Evolutionary conservation across 2,888 invertebrate genomes (phyloP), one percentile per base, ranked within the genome.

Genomic region (Caenorhabditis virilis): DNA sequence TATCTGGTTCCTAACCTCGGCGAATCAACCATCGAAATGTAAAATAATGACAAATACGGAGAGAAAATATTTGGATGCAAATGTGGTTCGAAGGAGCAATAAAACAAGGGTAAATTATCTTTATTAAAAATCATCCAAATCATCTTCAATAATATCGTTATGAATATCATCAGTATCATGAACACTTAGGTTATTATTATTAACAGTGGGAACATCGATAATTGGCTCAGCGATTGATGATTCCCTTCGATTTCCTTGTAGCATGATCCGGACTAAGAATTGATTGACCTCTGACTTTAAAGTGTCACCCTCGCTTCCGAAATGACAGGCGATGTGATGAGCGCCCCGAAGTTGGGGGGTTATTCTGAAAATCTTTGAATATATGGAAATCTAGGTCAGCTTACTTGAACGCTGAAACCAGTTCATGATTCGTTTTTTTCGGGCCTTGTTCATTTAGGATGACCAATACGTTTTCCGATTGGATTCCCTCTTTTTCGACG

Each of bases 11-110:
- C 33, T 65, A 0, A 56, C 54, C 15, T 46, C 70, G 7, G 41
- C 66, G 15, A 64, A 64, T 64, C 65, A 69, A 36, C 73, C 73
- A 11, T 66, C 66, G 0, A 66, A 70, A 39, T 73, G 73, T 51
- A 69, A 64, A 53, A 53, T 61, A 16, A 73, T 73, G 70, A 70
- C 70, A 1, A 54, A 56, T 38, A 58, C 53, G 0, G 73, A 73
- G 23, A 47, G 64, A 20, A 57, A 60, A 2, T 73, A 73, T 54
- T 47, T 73, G 35, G 59, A 61, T 25, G 61, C 56, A 6, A 69
- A 65, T 46, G 64, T 69, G 9, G 67, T 69, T 3, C 35, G 66
- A 18, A 33, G 69, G 30, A 53, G 52, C 5, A 63, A 62, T 36
- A 61, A 58, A 13, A 61, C 58, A 18, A 49, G 57, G 50, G 60